phyloP scores from a whole-genome alignment of 2,797 vertebrate genomes.

The Brachyalestes nurse region DNA sequence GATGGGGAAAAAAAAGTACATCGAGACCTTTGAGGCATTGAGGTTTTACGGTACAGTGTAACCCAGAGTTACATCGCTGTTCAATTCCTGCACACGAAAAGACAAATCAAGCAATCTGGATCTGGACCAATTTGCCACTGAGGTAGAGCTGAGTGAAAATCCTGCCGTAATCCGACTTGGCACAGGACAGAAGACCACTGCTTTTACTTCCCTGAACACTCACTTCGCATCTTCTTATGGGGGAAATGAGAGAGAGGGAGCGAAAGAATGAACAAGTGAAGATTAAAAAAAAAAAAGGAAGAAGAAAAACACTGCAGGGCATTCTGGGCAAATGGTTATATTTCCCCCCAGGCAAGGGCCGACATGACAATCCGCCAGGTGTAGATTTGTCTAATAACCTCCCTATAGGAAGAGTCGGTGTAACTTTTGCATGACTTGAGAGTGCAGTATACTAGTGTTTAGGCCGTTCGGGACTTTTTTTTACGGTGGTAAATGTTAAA shows the following conservation, averaged over 20 bases:
- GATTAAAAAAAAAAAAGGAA: slow-evolving; percentile 35
- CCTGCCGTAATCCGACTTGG: slow-evolving; percentile 44
- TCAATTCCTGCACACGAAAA: not conserved
- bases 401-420: slow-evolving; percentile 35
- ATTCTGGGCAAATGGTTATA: slow-evolving; percentile 79
- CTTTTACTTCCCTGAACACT: slow-evolving; percentile 32
- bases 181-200: slow-evolving; percentile 35
- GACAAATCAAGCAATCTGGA: slow-evolving; percentile 16
- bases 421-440: slow-evolving; percentile 17
- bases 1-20: not conserved
- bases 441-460: slow-evolving; percentile 37
- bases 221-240: slow-evolving; percentile 30
- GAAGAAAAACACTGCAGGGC: slow-evolving; percentile 67
- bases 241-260: slow-evolving; percentile 19
- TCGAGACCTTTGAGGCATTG: not conserved
- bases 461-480: not conserved
- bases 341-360: slow-evolving; percentile 77
- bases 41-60: not conserved
- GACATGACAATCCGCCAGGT: slow-evolving; percentile 76
- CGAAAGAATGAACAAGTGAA: slow-evolving; percentile 48
- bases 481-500: not conserved
- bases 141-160: slow-evolving; percentile 29
- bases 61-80: not conserved
- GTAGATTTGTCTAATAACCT: slow-evolving; percentile 61
- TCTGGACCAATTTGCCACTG: slow-evolving; percentile 24